Evolutionary conservation across 2,113 vertebrate species (phyloP).

Genomic region (Xiphophorus couchianus): DNA sequence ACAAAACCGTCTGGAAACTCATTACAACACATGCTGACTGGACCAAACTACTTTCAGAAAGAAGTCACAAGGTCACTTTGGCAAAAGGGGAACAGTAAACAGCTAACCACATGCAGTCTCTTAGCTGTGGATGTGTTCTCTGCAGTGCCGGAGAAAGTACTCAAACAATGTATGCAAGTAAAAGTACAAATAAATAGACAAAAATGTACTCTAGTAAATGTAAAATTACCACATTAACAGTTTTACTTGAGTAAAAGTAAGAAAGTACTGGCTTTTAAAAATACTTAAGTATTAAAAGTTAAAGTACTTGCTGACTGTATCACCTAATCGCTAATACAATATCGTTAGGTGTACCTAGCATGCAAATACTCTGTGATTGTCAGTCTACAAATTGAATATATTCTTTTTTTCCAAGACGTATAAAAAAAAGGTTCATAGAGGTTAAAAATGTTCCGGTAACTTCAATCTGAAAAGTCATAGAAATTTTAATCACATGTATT

Average conservation of each 20-base stretch:
- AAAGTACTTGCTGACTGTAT: too few relatives aligned
- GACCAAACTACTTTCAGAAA: background rate
- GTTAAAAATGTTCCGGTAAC: background rate
- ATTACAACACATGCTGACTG: constrained; percentile 22
- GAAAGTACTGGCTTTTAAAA: too few relatives aligned
- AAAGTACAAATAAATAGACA: too few relatives aligned
- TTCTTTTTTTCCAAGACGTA: background rate
- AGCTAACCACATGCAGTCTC: constrained; percentile 1
- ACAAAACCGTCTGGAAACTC: constrained; percentile 18
- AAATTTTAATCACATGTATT: background rate
- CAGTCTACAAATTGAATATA: background rate
- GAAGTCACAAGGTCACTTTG: constrained; percentile 20
- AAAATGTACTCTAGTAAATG: too few relatives aligned
- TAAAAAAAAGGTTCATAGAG: background rate
- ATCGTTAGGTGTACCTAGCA: too few relatives aligned
- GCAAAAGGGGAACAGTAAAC: background rate
- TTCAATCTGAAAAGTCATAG: background rate
- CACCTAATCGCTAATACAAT: too few relatives aligned
- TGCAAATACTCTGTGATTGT: too few relatives aligned
- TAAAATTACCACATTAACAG: too few relatives aligned
- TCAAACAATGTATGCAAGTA: too few relatives aligned
- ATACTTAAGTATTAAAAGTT: too few relatives aligned
- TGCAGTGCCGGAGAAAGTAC: too few relatives aligned
- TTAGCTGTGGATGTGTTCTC: background rate
- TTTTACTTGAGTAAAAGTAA: too few relatives aligned